A percentile compares a stretch with the other conserved stretches of the same genome.
These are phyloP conservation scores for Hippocampus barbouri DNA, from an alignment of 2,113 vertebrate species.

Conservation along the genomic window DNA sequence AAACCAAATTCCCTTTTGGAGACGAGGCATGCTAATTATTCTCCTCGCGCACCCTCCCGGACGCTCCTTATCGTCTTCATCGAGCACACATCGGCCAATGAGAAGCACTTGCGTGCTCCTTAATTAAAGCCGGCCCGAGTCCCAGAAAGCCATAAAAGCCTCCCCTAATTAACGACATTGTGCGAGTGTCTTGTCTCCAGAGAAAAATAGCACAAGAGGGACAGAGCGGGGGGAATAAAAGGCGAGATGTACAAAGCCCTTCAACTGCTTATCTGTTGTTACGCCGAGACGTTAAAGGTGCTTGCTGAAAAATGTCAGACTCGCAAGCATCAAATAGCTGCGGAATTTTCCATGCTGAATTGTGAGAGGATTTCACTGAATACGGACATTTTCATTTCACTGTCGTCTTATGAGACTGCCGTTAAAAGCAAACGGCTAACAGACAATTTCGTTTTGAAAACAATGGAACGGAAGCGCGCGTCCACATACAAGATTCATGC, in stretches of 20 bases:
- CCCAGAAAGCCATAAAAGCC: constrained; percentile 72
- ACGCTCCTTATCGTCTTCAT: constrained; percentile 56
- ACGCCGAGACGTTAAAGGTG: background rate
- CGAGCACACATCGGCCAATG: constrained; percentile 40
- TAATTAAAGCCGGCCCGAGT: constrained; percentile 70
- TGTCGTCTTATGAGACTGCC: too few relatives aligned
- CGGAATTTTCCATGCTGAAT: background rate
- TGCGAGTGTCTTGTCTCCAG: constrained; percentile 56
- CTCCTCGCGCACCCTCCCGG: constrained; percentile 6
- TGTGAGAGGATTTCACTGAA: background rate
- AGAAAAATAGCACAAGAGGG: constrained; percentile 20
- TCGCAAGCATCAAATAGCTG: constrained; percentile 48
- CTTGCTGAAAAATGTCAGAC: constrained; percentile 31
- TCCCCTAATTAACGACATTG: constrained; percentile 73
- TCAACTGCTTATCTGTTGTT: constrained; percentile 65
- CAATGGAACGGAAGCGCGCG: too few relatives aligned
- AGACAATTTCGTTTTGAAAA: too few relatives aligned
- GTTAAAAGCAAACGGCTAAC: too few relatives aligned
- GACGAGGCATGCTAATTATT: background rate
- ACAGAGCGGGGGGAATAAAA: constrained; percentile 25
- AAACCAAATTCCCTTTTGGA: constrained; percentile 7
- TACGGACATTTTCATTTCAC: background rate
- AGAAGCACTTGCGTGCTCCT: constrained; percentile 66
- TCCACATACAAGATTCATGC: too few relatives aligned
- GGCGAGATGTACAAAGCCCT: constrained; percentile 27